Conservation (phyloP, 2,113 vertebrate genomes). For the Gopherus flavomarginatus region DNA sequence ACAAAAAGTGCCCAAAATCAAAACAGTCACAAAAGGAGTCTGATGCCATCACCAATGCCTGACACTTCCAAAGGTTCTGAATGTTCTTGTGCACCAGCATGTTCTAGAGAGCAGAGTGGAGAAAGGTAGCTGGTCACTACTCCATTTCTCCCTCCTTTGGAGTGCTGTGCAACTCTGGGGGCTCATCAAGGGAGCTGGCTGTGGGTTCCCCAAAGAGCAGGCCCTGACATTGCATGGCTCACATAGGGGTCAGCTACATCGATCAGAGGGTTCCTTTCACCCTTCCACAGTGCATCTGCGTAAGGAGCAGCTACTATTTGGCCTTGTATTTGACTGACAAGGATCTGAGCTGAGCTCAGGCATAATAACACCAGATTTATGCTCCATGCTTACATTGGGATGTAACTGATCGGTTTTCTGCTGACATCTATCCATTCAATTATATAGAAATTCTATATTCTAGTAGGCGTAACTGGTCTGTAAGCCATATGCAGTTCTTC, state of each 20-base stretch:
- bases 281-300: neutral
- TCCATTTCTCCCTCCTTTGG: neutral
- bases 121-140: neutral
- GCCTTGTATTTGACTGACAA: neutral
- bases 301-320: neutral
- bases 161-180: neutral
- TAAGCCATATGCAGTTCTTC: neutral
- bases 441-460: neutral
- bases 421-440: neutral
- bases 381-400: neutral
- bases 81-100: neutral
- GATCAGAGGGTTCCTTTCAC: neutral
- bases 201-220: neutral
- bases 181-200: neutral
- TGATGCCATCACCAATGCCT: neutral
- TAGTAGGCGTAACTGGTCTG: neutral
- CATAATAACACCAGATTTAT: neutral
- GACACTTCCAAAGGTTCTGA: neutral
- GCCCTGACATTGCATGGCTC: neutral
- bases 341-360: neutral
- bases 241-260: no score
- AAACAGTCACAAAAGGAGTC: neutral
- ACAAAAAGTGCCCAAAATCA: neutral
- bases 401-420: neutral
- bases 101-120: neutral